A percentile compares a stretch with the other conserved stretches of the same genome.
Evolutionary conservation across 1,140 invertebrate species (phyloP).

Genomic region (Ooceraea biroi): DNA sequence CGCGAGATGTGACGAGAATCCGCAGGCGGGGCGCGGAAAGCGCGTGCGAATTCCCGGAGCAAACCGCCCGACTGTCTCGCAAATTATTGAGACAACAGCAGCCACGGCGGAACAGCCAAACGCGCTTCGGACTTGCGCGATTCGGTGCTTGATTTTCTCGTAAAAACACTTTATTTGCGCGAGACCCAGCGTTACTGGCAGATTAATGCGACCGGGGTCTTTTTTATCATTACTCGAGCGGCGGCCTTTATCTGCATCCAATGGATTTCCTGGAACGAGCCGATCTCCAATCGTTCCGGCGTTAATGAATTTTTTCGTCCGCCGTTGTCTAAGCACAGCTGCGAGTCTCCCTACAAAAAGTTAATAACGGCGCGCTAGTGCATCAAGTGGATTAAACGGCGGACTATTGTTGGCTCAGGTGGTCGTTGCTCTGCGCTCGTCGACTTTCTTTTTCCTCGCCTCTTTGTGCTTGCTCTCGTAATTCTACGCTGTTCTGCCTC

Average conservation of each 20-base stretch:
- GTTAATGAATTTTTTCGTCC: slow-evolving; percentile 49
- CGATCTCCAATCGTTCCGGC: slow-evolving; percentile 7
- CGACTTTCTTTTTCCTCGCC: slow-evolving; percentile 49
- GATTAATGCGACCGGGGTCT: neutral
- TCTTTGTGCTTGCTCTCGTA: slow-evolving; percentile 54
- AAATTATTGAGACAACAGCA: slow-evolving; percentile 1
- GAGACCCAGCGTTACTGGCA: neutral
- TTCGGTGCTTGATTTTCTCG: neutral
- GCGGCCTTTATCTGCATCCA: slow-evolving; percentile 1
- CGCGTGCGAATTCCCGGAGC: neutral
- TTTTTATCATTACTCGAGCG: slow-evolving; percentile 18
- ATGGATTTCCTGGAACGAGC: slow-evolving; percentile 22
- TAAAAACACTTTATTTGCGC: neutral
- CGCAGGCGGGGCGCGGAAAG: no score
- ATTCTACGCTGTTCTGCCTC: slow-evolving; percentile 20
- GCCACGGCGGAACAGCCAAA: neutral
- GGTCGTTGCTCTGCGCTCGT: slow-evolving; percentile 59
- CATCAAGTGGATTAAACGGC: slow-evolving; percentile 68
- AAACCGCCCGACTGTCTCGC: neutral
- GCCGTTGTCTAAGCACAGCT: slow-evolving; percentile 43
- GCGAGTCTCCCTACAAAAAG: slow-evolving; percentile 23
- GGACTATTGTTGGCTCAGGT: slow-evolving; percentile 74
- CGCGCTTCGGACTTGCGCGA: no score
- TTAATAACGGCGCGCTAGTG: slow-evolving; percentile 51
- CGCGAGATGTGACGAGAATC: slow-evolving; percentile 17